A percentile compares a stretch with the other conserved stretches of the same genome.
These are phyloP conservation scores for Vulpes lagopus DNA, from an alignment of 2,113 vertebrate genomes.

Conservation along the genomic window DNA sequence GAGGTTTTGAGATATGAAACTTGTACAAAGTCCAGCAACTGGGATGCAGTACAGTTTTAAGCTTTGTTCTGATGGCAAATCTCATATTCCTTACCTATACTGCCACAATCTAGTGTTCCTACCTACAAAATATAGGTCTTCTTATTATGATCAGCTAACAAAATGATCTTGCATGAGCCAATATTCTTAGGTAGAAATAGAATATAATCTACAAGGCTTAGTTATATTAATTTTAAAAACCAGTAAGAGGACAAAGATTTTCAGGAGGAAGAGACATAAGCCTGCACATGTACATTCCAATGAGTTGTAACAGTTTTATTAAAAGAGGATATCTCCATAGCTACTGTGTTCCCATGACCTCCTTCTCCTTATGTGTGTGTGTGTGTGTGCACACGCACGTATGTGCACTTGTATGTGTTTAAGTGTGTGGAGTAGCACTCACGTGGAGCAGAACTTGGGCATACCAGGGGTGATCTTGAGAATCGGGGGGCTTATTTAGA, in stretches of 20 bases:
- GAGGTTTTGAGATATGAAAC: neutral
- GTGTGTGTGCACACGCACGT: fast-evolving
- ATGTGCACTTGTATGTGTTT: fast-evolving
- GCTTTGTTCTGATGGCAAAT: neutral
- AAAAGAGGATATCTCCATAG: neutral
- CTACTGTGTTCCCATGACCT: fast-evolving
- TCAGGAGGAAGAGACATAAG: neutral
- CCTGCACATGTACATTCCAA: neutral
- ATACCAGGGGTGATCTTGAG: neutral
- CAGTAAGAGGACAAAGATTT: neutral
- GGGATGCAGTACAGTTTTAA: neutral
- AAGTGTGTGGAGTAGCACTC: neutral
- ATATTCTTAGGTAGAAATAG: neutral
- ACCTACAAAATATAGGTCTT: neutral
- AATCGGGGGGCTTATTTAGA: neutral
- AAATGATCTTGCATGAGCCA: neutral
- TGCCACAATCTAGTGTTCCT: neutral
- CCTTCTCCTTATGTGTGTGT: neutral
- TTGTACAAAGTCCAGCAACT: neutral
- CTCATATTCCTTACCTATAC: neutral
- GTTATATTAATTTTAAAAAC: neutral
- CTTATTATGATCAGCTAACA: neutral
- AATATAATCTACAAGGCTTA: neutral
- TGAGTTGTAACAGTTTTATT: neutral
- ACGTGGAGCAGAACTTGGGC: neutral